These are phyloP conservation scores for Argynnis bischoffii DNA, from an alignment of 2,888 invertebrate genomes.

Conservation along the genomic window DNA sequence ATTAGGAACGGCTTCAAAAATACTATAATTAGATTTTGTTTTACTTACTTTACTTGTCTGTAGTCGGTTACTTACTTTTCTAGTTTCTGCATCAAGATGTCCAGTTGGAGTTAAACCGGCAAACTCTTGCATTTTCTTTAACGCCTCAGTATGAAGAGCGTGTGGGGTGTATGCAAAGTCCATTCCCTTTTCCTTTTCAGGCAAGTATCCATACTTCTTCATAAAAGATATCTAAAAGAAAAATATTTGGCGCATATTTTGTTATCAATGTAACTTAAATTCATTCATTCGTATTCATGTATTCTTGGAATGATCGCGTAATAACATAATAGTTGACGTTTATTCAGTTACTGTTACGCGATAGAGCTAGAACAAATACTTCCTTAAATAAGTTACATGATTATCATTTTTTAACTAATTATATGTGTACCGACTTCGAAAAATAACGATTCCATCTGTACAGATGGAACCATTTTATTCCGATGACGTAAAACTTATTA, in stretches of 20 bases:
- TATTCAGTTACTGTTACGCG: too few species aligned
- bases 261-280: not conserved
- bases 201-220: slow-evolving; percentile 87
- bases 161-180: slow-evolving; percentile 84
- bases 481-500: too few species aligned
- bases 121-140: slow-evolving; percentile 86
- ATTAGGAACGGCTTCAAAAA: not conserved
- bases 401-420: not conserved
- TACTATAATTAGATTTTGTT: too few species aligned
- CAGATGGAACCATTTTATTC: too few species aligned
- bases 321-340: too few species aligned
- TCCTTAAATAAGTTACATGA: not conserved
- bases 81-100: slow-evolving; percentile 84
- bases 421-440: too few species aligned
- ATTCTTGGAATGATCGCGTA: too few species aligned
- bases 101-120: slow-evolving; percentile 88
- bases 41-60: too few species aligned
- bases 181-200: slow-evolving; percentile 72
- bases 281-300: too few species aligned
- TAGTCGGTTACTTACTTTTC: slow-evolving; percentile 67
- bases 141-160: slow-evolving; percentile 82
- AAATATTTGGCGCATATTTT: not conserved
- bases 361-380: too few species aligned
- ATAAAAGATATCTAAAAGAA: slow-evolving; percentile 83
- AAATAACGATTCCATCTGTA: too few species aligned